Base-by-base conservation (phyloP, 2,113 vertebrate species). In the Manacus vitellinus region DNA sequence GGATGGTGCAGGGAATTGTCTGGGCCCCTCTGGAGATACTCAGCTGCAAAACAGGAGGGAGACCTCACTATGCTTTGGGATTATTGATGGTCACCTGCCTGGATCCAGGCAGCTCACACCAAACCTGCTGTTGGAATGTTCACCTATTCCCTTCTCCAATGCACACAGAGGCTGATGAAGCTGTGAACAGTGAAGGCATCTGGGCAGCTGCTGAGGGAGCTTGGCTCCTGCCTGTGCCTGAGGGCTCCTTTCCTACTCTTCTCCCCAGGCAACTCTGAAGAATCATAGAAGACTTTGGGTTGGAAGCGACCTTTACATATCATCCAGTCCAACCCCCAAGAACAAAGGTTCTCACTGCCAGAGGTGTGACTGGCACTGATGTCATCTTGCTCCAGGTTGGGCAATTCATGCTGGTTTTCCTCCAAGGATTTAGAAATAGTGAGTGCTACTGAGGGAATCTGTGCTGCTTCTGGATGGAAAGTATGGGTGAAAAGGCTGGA, bases 61-160 rank as follows among this genome's bases (percentile, higher is more conserved):
- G 15, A 74, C 3, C 35, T n/a, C 24, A 6, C 18, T 31, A 13
- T 54, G 43, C 30, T 89, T 56, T 75, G 35, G n/a, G 65, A 16
- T 35, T 37, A 56, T 8, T 10, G 46, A 8, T 27, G 58, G 28
- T 27, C 27, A 44, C 12, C 14, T 0, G 0, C 7, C 20, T 17
- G 72, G 23, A 80, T 86, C 15, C 76, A 43, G 51, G 49, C 62
- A 76, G 39, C 28, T 71, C 4, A 1, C 16, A 51, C 35, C 58
- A 44, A 43, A 23, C 6, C 63, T 65, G 10, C 16, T 0, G 0
- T 0, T 2, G 21, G 20, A 33, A 18, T 37, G 27, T 37, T 73
- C 51, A n/a, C 24, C 37, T 66, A 0, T 35, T 63, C 70, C 65
- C 49, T 56, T 46, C 31, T 13, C 51, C 28, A 44, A 13, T 1